phyloP scores from a whole-genome alignment of 1,140 invertebrate genomes.

The Coelopa frigida region DNA sequence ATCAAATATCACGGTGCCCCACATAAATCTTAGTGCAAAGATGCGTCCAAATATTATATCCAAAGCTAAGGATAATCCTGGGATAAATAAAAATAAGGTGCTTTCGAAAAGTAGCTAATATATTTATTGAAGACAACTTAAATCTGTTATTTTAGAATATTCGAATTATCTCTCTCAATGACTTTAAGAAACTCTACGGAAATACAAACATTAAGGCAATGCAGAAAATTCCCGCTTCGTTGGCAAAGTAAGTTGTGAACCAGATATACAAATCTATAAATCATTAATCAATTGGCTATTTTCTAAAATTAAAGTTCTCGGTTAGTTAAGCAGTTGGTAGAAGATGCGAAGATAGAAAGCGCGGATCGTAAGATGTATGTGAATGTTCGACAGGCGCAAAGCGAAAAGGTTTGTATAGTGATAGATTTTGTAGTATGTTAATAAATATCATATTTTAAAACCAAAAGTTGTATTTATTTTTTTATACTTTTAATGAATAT shows the following conservation, averaged over 20 bases:
- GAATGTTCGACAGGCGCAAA: too few species aligned
- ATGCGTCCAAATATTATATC: constrained; percentile 21
- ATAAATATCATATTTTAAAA: too few species aligned
- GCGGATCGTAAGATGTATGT: too few species aligned
- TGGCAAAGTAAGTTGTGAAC: constrained; percentile 25
- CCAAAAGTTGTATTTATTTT: background rate
- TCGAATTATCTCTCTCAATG: constrained; percentile 39
- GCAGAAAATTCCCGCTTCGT: constrained; percentile 32
- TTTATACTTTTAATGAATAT: constrained; percentile 8
- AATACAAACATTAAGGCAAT: constrained; percentile 29
- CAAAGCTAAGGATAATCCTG: constrained; percentile 32
- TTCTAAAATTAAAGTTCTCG: too few species aligned
- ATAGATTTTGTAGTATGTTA: too few species aligned
- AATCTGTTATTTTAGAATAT: constrained; percentile 24
- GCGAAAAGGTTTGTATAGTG: too few species aligned
- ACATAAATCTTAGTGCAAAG: constrained; percentile 3
- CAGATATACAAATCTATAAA: background rate
- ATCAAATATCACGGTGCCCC: constrained; percentile 9
- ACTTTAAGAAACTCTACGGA: constrained; percentile 36
- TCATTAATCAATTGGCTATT: too few species aligned
- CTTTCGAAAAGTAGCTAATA: background rate
- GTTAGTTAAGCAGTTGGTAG: too few species aligned
- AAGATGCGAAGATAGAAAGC: too few species aligned
- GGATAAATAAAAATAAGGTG: constrained; percentile 27
- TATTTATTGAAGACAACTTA: background rate